Evolutionary conservation across 2,113 vertebrate species (phyloP).

Genomic region (Reinhardtius hippoglossoides): DNA sequence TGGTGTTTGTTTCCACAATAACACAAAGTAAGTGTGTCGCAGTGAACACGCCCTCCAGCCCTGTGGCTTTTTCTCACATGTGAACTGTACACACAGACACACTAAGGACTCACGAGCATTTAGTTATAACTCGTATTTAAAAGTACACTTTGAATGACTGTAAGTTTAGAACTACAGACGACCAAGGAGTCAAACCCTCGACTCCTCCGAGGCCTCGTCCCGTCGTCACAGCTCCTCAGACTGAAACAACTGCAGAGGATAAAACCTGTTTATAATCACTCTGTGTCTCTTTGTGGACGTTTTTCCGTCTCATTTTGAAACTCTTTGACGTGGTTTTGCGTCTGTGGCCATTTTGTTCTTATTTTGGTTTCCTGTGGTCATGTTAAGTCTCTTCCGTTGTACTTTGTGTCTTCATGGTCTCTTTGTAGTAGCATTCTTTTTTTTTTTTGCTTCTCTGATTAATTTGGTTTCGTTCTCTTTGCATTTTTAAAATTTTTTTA

Average conservation of each 20-base stretch:
- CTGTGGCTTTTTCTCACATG: conserved; percentile 15
- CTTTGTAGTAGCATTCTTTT: background rate
- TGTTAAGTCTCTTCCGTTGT: background rate
- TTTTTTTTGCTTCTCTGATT: no score
- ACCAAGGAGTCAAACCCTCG: no score
- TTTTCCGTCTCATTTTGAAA: background rate
- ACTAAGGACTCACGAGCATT: background rate
- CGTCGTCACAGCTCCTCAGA: no score
- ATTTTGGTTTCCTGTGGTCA: background rate
- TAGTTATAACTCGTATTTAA: background rate
- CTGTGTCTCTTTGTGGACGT: background rate
- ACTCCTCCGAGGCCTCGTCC: no score
- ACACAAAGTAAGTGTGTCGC: conserved; percentile 28
- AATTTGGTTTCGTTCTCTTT: no score
- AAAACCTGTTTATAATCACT: background rate
- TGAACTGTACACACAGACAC: background rate
- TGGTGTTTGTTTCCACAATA: conserved; percentile 73
- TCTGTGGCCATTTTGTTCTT: background rate
- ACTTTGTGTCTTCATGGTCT: background rate
- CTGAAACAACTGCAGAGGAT: background rate
- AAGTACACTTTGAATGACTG: no score
- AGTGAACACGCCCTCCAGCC: conserved; percentile 39
- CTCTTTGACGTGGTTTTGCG: background rate
- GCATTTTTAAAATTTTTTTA: no score
- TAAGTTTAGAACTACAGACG: no score